phyloP scores from a whole-genome alignment of 2,113 vertebrate genomes.

The Percopsis transmontana region DNA sequence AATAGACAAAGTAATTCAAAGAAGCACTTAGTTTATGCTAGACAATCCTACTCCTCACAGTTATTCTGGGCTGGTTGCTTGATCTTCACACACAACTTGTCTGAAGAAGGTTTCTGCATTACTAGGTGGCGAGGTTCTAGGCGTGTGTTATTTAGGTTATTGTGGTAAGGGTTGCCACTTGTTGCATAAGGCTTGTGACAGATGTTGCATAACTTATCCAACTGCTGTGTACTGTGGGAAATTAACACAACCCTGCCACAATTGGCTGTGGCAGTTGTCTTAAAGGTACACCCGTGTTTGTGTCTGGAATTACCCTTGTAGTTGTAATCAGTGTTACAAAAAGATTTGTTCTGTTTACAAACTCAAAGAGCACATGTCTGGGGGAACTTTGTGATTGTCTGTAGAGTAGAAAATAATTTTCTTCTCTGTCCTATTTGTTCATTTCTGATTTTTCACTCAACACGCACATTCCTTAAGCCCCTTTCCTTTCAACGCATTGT shows the following conservation, averaged over 20 bases:
- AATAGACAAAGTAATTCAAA: too few species aligned
- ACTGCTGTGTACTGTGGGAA: too few species aligned
- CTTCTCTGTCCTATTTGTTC: slow-evolving; percentile 1
- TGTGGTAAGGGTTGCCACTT: neutral
- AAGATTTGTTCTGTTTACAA: slow-evolving; percentile 24
- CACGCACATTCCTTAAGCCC: neutral
- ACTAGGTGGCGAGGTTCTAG: too few species aligned
- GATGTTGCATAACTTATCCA: slow-evolving; percentile 21
- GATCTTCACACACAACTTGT: too few species aligned
- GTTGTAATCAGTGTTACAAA: neutral
- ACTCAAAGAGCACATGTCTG: too few species aligned
- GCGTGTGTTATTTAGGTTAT: too few species aligned
- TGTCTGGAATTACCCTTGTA: too few species aligned
- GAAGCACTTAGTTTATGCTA: neutral
- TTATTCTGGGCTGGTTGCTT: too few species aligned
- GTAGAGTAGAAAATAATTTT: neutral
- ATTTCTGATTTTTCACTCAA: slow-evolving; percentile 22
- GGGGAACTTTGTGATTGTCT: neutral
- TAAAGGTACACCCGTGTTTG: too few species aligned
- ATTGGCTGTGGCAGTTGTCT: too few species aligned
- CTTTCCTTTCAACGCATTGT: slow-evolving; percentile 14
- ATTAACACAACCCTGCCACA: too few species aligned
- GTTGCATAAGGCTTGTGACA: slow-evolving; percentile 19
- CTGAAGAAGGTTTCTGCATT: too few species aligned
- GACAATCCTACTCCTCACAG: neutral